Evolutionary conservation across 2,113 vertebrate species (phyloP), one percentile per base, ranked within the genome.

Genomic region (Cyanistes caeruleus): DNA sequence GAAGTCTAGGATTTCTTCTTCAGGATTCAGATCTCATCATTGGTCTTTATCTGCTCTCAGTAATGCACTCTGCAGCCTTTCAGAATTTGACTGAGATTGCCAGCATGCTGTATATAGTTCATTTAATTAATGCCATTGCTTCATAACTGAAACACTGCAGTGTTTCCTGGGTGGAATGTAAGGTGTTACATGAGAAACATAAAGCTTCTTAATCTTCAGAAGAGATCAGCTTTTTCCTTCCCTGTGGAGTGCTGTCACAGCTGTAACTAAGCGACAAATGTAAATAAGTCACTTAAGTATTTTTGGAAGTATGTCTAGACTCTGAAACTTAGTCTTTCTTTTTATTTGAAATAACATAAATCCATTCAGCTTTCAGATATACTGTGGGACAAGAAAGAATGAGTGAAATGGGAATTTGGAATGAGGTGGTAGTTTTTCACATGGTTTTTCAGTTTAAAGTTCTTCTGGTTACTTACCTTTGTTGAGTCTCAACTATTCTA

Each of bases 311-410:
- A 65, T 83, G 75, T 94, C 92, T 96, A 93, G 88, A 69, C 80
- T 86, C 59, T 95, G 76, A 93, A 95, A 93, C 43, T 59, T 92
- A 55, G 52, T 72, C 58, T 90, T 95, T 68, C 85, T 87, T 94
- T 89, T 91, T 77, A 74, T 86, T 65, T 60, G 63, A 92, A 88
- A 46, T 84, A 92, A 55, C 52, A 55, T 84, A 90, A 93, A 92
- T 81, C 46, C 39, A 39, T 88, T 93, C 75, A 70, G 63, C 43
- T 90, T 95, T 88, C 60, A 55, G 46, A 28, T 92, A 65, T 17
- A 62, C 37, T 80, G 28, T 80, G 33, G 37, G 55, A 86, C 79
- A 80, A 77, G 68, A 74, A 91, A 49, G 58, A 94, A 91, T 70
- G 18, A 90, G 9, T 41, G 65, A 85, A 88, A 62, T 62, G 23